Evolutionary conservation across 2,888 invertebrate species (phyloP), one percentile per base, ranked within the genome.

Genomic region (Nephrotoma guestfalica): DNA sequence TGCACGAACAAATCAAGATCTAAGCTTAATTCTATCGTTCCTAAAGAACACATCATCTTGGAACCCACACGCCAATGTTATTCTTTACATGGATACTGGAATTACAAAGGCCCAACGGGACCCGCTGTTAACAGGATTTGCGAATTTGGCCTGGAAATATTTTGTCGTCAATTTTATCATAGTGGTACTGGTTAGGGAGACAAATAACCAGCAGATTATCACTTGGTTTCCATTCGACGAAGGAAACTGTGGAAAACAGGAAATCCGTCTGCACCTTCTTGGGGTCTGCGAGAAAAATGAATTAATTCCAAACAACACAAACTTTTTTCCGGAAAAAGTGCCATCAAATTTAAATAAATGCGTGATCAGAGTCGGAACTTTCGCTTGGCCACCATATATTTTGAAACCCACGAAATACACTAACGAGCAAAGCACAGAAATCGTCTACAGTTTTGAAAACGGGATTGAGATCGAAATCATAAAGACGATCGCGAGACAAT

Each of bases 221-320:
- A 71, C 71, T 9, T 87, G 87, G 87, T 87, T 85, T 11, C 87
- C 86, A 18, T 87, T 87, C 43, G 71, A 87, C 15, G 45, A 41
- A 13, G 86, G 85, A 47, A 85, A 87, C 40, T 87, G 87, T 71
- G 87, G 87, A 3, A 85, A 86, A 30, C 86, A 85, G n/a, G 71
- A 87, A 9, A 87, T 11, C 18, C 11, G 71, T 6, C n/a, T 71
- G 6, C 30, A 86, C 15, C 3, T 57, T 13, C 43, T 85, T 6
- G 87, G 86, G 3, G 40, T 45, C 0, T 87, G 86, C 71, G 40
- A 57, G 4, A 42, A n/a, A 7, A 30, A 30, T 43, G 11, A 51
- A 41, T 9, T 87, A 40, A n/a, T 51, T 43, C 71, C 71, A 18
- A 13, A 40, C 4, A 13, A 87, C n/a, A 41, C 30, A 0, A 85